Evolutionary conservation across 1,140 invertebrate species (phyloP), one percentile per base, ranked within the genome.

Genomic region (Neodiprion fabricii): DNA sequence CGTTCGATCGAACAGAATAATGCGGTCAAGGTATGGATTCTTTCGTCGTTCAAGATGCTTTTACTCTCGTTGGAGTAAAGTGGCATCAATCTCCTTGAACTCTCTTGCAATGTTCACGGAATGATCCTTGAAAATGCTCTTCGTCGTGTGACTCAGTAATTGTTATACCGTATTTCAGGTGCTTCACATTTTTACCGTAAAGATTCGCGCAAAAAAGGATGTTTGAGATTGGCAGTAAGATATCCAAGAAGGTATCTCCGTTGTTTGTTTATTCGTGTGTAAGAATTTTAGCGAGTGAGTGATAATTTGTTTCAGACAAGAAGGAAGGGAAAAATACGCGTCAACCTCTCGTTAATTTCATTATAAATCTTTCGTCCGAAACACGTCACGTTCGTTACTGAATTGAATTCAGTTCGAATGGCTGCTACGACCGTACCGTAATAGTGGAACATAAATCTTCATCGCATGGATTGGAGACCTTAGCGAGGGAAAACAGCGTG

Each of bases 251-350:
- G 48, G 72, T 68, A 61, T 70, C 68, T 70, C 61, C 74, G 48
- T 70, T 53, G 49, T 65, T 48, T 50, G 17, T 1, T 40, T 40
- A 5, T 40, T 40, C 5, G 28, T 40, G 28, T 2, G 68, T 70
- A 12, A 48, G 70, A 53, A 48, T 66, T 68, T 72, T 65, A 47
- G 74, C 23, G 12, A 69, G n/a, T 14, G 74, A 75, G 72, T 68
- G 69, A n/a, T 73, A 73, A 48, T 40, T 40, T 40, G 72, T 75
- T 23, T 47, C 23, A n/a, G 67, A 53, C 4, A 9, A 53, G 70
- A 74, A 74, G 28, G 67, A 53, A 0, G 65, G 17, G n/a, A 21
- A 72, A 61, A 28, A 53, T 48, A 17, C 17, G 21, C 2, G 47
- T 23, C 14, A 50, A 40, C 28, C 1, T 40, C 28, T 40, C 28